These are phyloP conservation scores for Dermochelys coriacea DNA, from an alignment of 2,797 vertebrate genomes.

Conservation along the genomic window DNA sequence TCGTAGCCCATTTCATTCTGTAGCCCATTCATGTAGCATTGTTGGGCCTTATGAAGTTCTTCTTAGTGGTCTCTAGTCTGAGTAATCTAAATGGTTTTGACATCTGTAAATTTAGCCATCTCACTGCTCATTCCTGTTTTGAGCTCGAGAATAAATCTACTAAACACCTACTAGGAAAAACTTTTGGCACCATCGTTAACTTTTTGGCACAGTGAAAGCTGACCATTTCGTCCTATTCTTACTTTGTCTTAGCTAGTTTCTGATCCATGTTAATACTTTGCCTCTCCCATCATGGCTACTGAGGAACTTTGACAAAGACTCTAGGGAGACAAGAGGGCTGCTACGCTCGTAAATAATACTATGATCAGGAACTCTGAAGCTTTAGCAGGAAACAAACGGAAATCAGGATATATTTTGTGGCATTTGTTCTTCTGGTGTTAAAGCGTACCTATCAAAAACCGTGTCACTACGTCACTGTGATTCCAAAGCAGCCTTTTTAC, in stretches of 20 bases:
- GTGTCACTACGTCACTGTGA: not conserved
- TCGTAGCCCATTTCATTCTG: too few species aligned
- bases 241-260: not conserved
- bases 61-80: not conserved
- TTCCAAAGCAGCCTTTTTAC: not conserved
- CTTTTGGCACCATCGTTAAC: slow-evolving; percentile 16
- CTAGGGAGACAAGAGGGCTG: not conserved
- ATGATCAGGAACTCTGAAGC: not conserved
- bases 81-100: not conserved
- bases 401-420: not conserved
- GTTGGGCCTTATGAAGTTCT: slow-evolving; percentile 11
- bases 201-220: slow-evolving; percentile 7
- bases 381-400: not conserved
- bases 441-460: not conserved
- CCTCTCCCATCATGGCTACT: not conserved
- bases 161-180: not conserved
- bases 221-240: not conserved
- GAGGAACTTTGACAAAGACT: not conserved
- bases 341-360: not conserved
- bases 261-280: not conserved
- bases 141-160: slow-evolving; percentile 46
- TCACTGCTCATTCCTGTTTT: slow-evolving; percentile 25
- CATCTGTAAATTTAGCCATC: slow-evolving; percentile 15
- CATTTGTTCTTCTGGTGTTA: not conserved
- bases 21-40: not conserved